Evolutionary conservation across 2,797 vertebrate species (phyloP).

Genomic region (Coilia nasus): DNA sequence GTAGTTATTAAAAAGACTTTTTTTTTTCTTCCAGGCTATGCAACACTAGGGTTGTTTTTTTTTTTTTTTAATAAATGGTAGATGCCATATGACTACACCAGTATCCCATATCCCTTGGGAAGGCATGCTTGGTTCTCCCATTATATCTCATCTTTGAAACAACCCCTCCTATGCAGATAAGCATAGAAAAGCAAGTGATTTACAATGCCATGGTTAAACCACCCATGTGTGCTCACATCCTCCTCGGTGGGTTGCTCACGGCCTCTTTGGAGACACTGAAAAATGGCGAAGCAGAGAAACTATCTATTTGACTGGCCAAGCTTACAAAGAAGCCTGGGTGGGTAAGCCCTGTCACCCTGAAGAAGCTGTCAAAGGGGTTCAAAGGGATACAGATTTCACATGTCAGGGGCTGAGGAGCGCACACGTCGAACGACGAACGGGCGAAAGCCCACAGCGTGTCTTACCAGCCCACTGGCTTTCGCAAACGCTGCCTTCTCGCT

Average conservation of each 20-base stretch:
- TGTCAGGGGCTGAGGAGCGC: slow-evolving; percentile 38
- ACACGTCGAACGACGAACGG: background rate
- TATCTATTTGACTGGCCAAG: slow-evolving; percentile 54
- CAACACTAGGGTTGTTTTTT: background rate
- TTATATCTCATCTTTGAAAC: background rate
- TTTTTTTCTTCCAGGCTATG: background rate
- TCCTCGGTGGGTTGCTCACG: background rate
- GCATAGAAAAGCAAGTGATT: background rate
- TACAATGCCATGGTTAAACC: background rate
- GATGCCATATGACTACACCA: background rate
- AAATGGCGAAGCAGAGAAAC: slow-evolving; percentile 52
- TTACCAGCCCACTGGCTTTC: slow-evolving; percentile 11
- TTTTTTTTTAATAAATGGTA: background rate
- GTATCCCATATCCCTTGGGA: background rate
- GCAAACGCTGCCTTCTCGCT: background rate
- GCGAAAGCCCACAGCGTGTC: background rate
- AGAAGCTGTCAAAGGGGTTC: slow-evolving; percentile 64
- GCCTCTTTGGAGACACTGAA: slow-evolving; percentile 37
- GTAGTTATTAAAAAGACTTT: background rate
- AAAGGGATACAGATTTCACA: slow-evolving; percentile 62
- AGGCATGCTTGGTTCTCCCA: background rate
- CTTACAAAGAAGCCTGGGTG: slow-evolving; percentile 54
- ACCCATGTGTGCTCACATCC: background rate
- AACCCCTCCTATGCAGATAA: background rate
- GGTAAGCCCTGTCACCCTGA: slow-evolving; percentile 49